Conservation (phyloP, 2,113 vertebrate species). For the Brachyhypopomus occidentalis region DNA sequence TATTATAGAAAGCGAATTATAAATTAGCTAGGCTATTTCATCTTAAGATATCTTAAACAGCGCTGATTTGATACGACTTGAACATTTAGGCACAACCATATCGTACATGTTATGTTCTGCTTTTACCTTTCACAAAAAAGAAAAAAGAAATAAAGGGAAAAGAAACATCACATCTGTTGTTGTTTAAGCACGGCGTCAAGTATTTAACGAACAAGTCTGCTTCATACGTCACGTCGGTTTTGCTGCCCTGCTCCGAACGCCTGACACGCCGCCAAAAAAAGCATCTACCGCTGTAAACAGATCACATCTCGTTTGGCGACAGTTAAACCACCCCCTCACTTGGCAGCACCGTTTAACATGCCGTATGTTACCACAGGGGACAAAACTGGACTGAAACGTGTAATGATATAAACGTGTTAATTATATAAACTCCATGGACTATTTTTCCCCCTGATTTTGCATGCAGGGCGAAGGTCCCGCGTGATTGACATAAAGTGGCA, state of each 20-base stretch:
- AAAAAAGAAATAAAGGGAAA: constrained; percentile 49
- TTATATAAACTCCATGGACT: not conserved
- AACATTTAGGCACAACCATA: constrained; percentile 53
- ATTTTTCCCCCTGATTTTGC: not conserved
- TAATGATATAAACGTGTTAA: constrained; percentile 21
- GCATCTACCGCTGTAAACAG: constrained; percentile 29
- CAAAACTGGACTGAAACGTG: not conserved
- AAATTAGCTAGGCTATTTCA: not conserved
- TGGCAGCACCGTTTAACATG: constrained; percentile 9
- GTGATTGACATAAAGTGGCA: not conserved
- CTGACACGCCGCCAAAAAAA: constrained; percentile 41
- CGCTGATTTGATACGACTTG: constrained; percentile 7
- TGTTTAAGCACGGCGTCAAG: constrained; percentile 75
- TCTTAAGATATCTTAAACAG: not conserved
- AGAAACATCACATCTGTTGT: constrained; percentile 73
- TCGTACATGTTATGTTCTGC: constrained; percentile 58
- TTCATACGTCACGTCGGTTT: constrained; percentile 69
- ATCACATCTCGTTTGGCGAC: constrained; percentile 39
- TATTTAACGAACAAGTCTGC: constrained; percentile 68
- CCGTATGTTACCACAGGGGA: constrained; percentile 19
- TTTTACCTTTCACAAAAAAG: constrained; percentile 55
- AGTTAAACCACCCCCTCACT: constrained; percentile 2
- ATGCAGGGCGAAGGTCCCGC: not conserved
- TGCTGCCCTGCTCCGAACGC: constrained; percentile 53
- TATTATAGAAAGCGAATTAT: not conserved